Evolutionary conservation across 2,888 invertebrate species (phyloP).

Genomic region (Cephalotes varians): DNA sequence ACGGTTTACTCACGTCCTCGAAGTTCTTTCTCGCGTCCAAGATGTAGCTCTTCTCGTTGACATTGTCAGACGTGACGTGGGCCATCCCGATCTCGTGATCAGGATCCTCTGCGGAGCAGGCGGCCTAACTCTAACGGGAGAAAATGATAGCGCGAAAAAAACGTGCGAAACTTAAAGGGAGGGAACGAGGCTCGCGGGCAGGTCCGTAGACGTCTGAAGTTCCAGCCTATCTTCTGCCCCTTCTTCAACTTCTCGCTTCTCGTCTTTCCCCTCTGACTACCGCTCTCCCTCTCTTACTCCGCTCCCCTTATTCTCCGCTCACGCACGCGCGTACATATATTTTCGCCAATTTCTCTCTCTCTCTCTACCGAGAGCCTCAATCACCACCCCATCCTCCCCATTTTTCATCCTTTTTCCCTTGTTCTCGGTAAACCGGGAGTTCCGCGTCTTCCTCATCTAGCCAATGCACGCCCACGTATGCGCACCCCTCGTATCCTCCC

Average conservation of each 20-base stretch:
- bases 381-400: not conserved
- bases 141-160: conserved; percentile 55
- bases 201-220: conserved; percentile 56
- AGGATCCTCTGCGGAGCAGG: not conserved
- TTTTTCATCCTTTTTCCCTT: not conserved
- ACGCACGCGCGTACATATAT: conserved; percentile 33
- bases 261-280: conserved; percentile 30
- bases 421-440: not conserved
- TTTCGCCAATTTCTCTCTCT: conserved; percentile 11
- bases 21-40: conserved; percentile 81
- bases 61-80: conserved; percentile 66
- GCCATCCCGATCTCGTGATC: conserved; percentile 50
- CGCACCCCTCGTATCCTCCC: not conserved
- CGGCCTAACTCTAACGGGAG: conserved; percentile 34
- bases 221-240: conserved; percentile 44
- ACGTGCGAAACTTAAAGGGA: conserved; percentile 66
- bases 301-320: conserved; percentile 10
- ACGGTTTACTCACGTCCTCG: conserved; percentile 81
- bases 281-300: conserved; percentile 14
- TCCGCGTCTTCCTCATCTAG: not conserved
- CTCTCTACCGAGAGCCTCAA: not conserved
- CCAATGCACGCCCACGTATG: conserved; percentile 28
- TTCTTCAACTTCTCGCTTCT: conserved; percentile 31
- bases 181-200: conserved; percentile 44
- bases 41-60: conserved; percentile 84